Conservation (phyloP, 2,888 invertebrate genomes). For the Spodoptera littoralis region DNA sequence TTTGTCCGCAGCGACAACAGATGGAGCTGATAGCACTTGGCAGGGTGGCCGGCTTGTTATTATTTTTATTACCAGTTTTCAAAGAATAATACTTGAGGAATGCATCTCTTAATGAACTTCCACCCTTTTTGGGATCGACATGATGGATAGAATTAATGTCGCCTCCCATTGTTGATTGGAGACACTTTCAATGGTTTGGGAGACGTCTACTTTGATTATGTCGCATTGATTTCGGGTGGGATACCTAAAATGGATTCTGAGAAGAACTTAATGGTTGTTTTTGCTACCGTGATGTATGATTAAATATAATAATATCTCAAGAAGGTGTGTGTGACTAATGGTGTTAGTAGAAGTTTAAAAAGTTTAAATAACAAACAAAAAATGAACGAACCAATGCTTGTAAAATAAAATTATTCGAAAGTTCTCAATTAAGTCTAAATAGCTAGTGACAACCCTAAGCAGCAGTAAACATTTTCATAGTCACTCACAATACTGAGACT, state of each 20-base stretch:
- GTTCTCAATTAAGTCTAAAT: background rate
- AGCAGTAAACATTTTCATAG: constrained; percentile 78
- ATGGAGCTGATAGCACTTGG: constrained; percentile 89
- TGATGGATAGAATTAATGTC: constrained; percentile 89
- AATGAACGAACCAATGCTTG: background rate
- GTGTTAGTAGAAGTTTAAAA: constrained; percentile 31
- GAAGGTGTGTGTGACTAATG: constrained; percentile 46
- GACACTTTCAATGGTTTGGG: constrained; percentile 81
- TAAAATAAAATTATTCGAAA: background rate
- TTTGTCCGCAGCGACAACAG: constrained; percentile 89
- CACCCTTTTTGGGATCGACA: constrained; percentile 86
- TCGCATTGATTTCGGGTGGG: constrained; percentile 73
- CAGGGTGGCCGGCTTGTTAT: constrained; percentile 89
- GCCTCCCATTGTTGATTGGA: constrained; percentile 86
- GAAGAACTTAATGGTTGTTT: constrained; percentile 63
- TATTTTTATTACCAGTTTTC: constrained; percentile 89
- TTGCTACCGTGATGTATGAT: constrained; percentile 61
- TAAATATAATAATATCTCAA: constrained; percentile 49
- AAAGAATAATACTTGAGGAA: constrained; percentile 89
- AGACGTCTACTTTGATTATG: constrained; percentile 73
- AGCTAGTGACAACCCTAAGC: constrained; percentile 61
- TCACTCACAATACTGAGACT: constrained; percentile 71
- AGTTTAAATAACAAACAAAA: background rate
- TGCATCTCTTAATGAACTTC: constrained; percentile 88
- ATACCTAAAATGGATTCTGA: constrained; percentile 68